Evolutionary conservation across 2,797 vertebrate species (phyloP).

Genomic region (Danio tinwini): DNA sequence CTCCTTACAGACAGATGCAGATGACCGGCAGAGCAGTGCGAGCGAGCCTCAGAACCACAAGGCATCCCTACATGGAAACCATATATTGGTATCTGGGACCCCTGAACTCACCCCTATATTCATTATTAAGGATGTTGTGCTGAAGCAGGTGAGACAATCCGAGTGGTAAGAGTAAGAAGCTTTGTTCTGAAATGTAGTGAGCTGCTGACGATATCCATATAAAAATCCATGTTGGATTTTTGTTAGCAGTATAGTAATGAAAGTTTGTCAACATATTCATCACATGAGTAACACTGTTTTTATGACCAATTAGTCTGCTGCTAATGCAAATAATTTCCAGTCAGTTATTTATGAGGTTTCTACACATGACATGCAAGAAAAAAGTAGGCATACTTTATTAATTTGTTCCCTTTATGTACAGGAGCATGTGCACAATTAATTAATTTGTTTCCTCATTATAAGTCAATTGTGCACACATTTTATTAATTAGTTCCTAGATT

Average conservation of each 20-base stretch:
- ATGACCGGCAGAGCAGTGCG: slow-evolving; percentile 65
- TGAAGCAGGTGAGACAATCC: slow-evolving; percentile 67
- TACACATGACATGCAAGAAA: too few species aligned
- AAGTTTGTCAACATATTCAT: background rate
- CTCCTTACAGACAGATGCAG: slow-evolving; percentile 71
- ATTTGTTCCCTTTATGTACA: too few species aligned
- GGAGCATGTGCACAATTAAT: too few species aligned
- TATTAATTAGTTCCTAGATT: too few species aligned
- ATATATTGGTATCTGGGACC: slow-evolving; percentile 41
- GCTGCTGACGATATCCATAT: too few species aligned
- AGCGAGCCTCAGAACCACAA: slow-evolving; percentile 49
- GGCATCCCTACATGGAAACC: slow-evolving; percentile 38
- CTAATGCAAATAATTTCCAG: background rate
- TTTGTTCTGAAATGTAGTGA: background rate
- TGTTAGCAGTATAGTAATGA: too few species aligned
- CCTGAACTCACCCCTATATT: slow-evolving; percentile 61
- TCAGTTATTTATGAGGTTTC: background rate
- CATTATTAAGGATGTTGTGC: slow-evolving; percentile 68
- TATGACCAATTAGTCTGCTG: background rate
- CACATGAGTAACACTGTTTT: background rate
- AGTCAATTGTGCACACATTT: too few species aligned
- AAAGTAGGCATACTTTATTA: too few species aligned
- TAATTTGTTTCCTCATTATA: too few species aligned
- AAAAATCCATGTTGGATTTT: too few species aligned
- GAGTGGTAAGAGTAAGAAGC: background rate